Evolutionary conservation across 2,888 invertebrate genomes (phyloP).

Genomic region (Temnothorax unifasciatus): DNA sequence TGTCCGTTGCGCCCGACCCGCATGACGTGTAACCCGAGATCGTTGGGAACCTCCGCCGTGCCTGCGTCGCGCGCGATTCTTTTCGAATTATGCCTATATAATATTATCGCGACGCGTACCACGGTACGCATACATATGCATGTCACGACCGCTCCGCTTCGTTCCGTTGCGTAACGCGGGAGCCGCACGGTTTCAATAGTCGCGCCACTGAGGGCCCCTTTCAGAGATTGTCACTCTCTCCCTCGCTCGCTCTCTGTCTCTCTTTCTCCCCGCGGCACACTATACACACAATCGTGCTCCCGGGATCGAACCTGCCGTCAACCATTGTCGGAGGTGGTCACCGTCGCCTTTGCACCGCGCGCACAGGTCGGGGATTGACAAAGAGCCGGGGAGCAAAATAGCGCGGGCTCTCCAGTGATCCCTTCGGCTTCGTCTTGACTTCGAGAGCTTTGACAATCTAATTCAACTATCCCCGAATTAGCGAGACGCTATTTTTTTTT

Average conservation of each 20-base stretch:
- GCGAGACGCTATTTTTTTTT: neutral
- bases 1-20: conserved; percentile 67
- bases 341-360: conserved; percentile 52
- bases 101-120: conserved; percentile 29
- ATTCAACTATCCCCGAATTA: neutral
- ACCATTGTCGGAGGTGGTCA: conserved; percentile 70
- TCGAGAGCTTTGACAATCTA: conserved; percentile 42
- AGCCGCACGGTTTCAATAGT: conserved; percentile 63
- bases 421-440: conserved; percentile 55
- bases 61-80: conserved; percentile 53
- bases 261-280: neutral
- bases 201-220: conserved; percentile 54
- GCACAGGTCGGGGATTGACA: conserved; percentile 41
- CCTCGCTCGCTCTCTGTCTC: neutral
- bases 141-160: conserved; percentile 10
- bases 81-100: conserved; percentile 56
- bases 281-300: conserved; percentile 64
- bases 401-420: conserved; percentile 1
- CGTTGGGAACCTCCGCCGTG: conserved; percentile 78
- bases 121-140: conserved; percentile 29
- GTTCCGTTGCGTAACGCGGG: conserved; percentile 47
- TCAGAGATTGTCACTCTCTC: conserved; percentile 68
- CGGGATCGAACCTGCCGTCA: conserved; percentile 67
- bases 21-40: conserved; percentile 81
- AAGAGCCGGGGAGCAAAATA: conserved; percentile 37